A percentile compares a stretch with the other conserved stretches of the same genome.
These are phyloP conservation scores for Hydropotes inermis DNA, from an alignment of 2,113 vertebrate species.

Conservation along the genomic window DNA sequence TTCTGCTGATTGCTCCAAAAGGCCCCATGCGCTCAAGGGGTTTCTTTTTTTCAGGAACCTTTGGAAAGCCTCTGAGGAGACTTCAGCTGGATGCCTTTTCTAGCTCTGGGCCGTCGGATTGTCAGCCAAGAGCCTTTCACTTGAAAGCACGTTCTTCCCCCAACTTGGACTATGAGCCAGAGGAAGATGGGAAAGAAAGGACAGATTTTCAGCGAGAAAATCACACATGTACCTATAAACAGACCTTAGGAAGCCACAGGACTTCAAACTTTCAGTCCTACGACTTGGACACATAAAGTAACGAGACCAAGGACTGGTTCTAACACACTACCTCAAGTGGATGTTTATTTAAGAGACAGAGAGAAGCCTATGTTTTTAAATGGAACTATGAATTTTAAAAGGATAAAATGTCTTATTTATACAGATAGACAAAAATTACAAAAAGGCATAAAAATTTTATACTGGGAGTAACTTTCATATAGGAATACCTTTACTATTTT, in stretches of 20 bases:
- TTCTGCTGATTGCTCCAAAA: neutral
- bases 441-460: slow-evolving; percentile 77
- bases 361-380: slow-evolving; percentile 70
- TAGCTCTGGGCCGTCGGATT: slow-evolving; percentile 70
- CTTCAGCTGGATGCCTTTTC: slow-evolving; percentile 83
- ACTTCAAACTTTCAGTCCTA: slow-evolving; percentile 80
- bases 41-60: slow-evolving; percentile 87
- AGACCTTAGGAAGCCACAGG: slow-evolving; percentile 83
- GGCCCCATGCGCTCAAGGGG: neutral
- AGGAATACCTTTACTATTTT: slow-evolving; percentile 84
- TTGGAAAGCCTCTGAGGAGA: slow-evolving; percentile 93
- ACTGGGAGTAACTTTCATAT: slow-evolving; percentile 75
- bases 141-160: slow-evolving; percentile 81
- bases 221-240: slow-evolving; percentile 78
- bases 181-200: slow-evolving; percentile 76
- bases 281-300: slow-evolving; percentile 85
- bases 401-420: slow-evolving; percentile 83
- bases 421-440: slow-evolving; percentile 84
- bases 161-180: slow-evolving; percentile 82
- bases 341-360: slow-evolving; percentile 83
- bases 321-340: slow-evolving; percentile 91
- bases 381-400: slow-evolving; percentile 75
- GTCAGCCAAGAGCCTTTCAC: slow-evolving; percentile 76
- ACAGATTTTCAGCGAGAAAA: slow-evolving; percentile 79
- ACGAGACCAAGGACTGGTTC: slow-evolving; percentile 77